Evolutionary conservation across 2,888 invertebrate genomes (phyloP), one percentile per base, ranked within the genome.

Genomic region (Drosophila silvestris): DNA sequence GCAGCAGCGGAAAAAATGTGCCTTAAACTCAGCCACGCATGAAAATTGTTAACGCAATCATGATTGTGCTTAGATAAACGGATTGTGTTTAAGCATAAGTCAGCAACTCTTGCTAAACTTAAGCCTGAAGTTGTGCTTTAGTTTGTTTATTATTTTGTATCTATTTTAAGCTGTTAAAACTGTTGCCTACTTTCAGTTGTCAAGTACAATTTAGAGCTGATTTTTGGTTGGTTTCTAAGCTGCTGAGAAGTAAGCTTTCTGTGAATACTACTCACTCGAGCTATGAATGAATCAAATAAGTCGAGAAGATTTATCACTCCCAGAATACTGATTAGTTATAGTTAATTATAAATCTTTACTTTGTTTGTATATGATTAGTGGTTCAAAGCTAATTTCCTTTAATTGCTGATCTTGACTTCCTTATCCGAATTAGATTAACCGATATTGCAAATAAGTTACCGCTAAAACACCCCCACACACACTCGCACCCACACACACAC

Each of bases 21-120:
- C 53, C 67, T 19, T 16, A 77, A 73, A 74, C 26, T 47, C 77
- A 80, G 32, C 82, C 87, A 85, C 90, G 85, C 85, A 89, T 85
- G 89, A 77, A 80, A 64, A 47, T 50, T 52, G 19, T 58, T 53
- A 39, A 28, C 39, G 51, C 74, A 59, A 64, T 56, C 62, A 53
- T 44, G 72, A 19, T 65, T 67, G 71, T 6, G 39, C 30, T 1
- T 32, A 67, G n/a, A 5, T 14, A n/a, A 2, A n/a, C 10, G 4
- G 26, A 7, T 64, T 80, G 76, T 6, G 50, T 39, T 33, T 32
- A 51, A 19, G 7, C 22, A 44, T 0, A 44, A 44, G 12, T 44
- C 12, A 22, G 44, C 37, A 22, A 14, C 12, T n/a, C n/a, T 16
- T 16, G 12, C 19, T 0, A 9, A 19, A 32, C 12, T 37, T n/a